Evolutionary conservation across 2,797 vertebrate genomes (phyloP), one percentile per base, ranked within the genome.

Genomic region (Pelodytes ibericus): DNA sequence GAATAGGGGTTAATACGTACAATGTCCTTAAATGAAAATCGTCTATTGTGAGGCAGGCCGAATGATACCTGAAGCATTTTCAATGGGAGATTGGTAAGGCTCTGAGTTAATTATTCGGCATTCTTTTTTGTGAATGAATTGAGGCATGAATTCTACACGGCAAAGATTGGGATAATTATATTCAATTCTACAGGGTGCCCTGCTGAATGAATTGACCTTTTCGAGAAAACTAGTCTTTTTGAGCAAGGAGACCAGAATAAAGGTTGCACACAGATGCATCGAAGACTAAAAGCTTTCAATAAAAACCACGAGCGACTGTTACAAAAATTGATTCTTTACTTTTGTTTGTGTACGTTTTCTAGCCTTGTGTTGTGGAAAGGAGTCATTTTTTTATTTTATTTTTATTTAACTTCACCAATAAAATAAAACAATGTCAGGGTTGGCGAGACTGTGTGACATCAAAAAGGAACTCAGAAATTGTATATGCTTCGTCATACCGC

Each of bases 21-120:
- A 95, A 94, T 96, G 94, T 97, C 94, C 94, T 97, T 96, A 98
- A 96, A 98, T 97, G 96, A 96, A 98, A 98, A 97, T 95, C 95
- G 96, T 94, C 94, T 92, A 94, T 96, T 99, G 95, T 98, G 95
- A 96, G 93, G 91, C 87, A 94, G 93, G 94, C 94, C 94, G 94
- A 96, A 96, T 96, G 95, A 97, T 98, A 96, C 94, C 94, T 95
- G 94, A 94, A 92, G 91, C 89, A 90, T 92, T 97, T 95, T 97
- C 94, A 96, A 94, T 95, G 95, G 96, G 95, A 95, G 92, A 93
- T 93, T 90, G 91, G 90, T 89, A 89, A 89, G 91, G 93, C 92
- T 94, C 91, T 90, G 92, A 93, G 95, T 93, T 95, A 94, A 95
- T 94, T 94, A 93, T 93, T 89, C 90, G 77, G 91, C 92, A 91